These are phyloP conservation scores for Aphis craccivora DNA, from an alignment of 1,140 invertebrate genomes.

Conservation along the genomic window DNA sequence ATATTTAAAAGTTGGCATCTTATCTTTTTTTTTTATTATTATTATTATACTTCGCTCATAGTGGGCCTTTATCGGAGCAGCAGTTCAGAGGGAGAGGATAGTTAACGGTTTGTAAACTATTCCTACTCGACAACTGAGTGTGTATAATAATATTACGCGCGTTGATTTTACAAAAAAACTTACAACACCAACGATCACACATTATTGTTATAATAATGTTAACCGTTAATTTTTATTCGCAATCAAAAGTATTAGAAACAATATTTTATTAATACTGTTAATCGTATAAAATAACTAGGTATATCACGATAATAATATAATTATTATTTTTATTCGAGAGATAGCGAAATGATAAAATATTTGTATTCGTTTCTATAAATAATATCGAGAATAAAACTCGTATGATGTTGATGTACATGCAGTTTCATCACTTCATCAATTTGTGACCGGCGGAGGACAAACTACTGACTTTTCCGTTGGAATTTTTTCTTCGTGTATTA, in stretches of 20 bases:
- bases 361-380: not conserved
- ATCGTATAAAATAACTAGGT: too few relatives aligned
- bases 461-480: not conserved
- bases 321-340: too few relatives aligned
- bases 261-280: too few relatives aligned
- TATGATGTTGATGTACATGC: not conserved
- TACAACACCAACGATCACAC: not conserved
- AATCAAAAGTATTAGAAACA: not conserved
- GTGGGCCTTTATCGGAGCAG: too few relatives aligned
- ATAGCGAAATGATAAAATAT: not conserved
- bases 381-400: not conserved
- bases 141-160: not conserved
- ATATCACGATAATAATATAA: too few relatives aligned
- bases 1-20: too few relatives aligned
- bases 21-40: too few relatives aligned
- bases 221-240: not conserved
- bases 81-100: not conserved
- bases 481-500: not conserved
- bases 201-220: not conserved
- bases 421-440: not conserved
- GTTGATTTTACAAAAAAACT: not conserved
- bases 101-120: not conserved
- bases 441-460: not conserved
- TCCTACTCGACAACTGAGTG: not conserved
- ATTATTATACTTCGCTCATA: too few relatives aligned